Evolutionary conservation across 2,888 invertebrate genomes (phyloP).

Genomic region (Cephalotes varians): DNA sequence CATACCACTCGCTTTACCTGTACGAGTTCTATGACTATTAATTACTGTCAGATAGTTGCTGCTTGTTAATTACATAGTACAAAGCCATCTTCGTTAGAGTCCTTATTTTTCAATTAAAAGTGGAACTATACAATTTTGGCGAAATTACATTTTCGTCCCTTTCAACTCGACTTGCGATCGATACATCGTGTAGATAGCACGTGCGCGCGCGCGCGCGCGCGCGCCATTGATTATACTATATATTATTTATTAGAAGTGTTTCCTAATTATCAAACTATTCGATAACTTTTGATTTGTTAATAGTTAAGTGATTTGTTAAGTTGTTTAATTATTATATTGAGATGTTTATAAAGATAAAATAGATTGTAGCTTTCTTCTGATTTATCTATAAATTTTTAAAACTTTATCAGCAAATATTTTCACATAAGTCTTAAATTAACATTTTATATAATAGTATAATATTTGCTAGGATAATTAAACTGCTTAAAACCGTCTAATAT

Average conservation of each 20-base stretch:
- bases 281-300: not conserved
- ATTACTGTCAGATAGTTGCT: constrained; percentile 42
- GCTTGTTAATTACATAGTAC: constrained; percentile 32
- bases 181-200: not conserved
- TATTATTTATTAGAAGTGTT: constrained; percentile 2
- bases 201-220: no score
- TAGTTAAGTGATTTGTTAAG: no score
- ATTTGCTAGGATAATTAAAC: not conserved
- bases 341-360: not conserved
- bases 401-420: not conserved
- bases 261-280: not conserved
- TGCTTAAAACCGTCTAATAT: not conserved
- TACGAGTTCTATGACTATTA: constrained; percentile 25
- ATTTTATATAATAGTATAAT: not conserved
- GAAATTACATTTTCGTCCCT: constrained; percentile 17
- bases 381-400: not conserved
- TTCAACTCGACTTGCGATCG: constrained; percentile 1
- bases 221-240: not conserved
- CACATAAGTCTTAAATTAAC: not conserved
- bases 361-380: not conserved
- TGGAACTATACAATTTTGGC: constrained; percentile 16
- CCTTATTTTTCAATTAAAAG: constrained; percentile 37
- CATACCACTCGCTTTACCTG: not conserved
- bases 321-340: not conserved
- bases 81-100: constrained; percentile 42